Conservation (phyloP, 2,888 invertebrate genomes). For the Leucania comma region DNA sequence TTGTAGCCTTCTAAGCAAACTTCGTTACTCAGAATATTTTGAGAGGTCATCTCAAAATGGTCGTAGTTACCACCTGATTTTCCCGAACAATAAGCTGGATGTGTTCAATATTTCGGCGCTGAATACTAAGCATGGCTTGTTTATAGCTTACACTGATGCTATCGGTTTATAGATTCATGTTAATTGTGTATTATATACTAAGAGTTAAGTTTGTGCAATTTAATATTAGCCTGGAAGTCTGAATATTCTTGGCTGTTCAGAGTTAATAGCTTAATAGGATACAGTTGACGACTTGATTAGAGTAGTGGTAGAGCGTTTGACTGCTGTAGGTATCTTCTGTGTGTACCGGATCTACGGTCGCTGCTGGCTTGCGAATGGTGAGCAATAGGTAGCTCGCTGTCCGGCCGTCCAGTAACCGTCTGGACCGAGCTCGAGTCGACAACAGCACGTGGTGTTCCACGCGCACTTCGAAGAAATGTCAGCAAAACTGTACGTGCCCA, state of each 20-base stretch:
- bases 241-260: neutral
- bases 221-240: slow-evolving; percentile 4
- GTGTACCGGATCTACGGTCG: too few relatives aligned
- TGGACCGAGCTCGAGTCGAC: too few relatives aligned
- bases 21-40: neutral
- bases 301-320: too few relatives aligned
- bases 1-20: neutral
- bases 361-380: too few relatives aligned
- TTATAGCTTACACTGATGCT: slow-evolving; percentile 27
- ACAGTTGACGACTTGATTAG: too few relatives aligned
- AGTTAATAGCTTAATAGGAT: neutral
- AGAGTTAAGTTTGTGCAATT: neutral
- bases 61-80: slow-evolving; percentile 30
- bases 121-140: slow-evolving; percentile 30
- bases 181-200: slow-evolving; percentile 15
- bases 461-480: too few relatives aligned
- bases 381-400: too few relatives aligned
- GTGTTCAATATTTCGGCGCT: slow-evolving; percentile 34
- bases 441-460: too few relatives aligned
- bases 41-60: slow-evolving; percentile 32
- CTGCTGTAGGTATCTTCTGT: too few relatives aligned
- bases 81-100: slow-evolving; percentile 29
- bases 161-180: slow-evolving; percentile 27
- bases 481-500: too few relatives aligned
- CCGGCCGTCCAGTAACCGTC: too few relatives aligned